Percentiles rank a stretch among this genome's conserved stretches.
These are phyloP conservation scores for Penaeus vannamei DNA, from an alignment of 1,140 invertebrate species.

Conservation along the genomic window DNA sequence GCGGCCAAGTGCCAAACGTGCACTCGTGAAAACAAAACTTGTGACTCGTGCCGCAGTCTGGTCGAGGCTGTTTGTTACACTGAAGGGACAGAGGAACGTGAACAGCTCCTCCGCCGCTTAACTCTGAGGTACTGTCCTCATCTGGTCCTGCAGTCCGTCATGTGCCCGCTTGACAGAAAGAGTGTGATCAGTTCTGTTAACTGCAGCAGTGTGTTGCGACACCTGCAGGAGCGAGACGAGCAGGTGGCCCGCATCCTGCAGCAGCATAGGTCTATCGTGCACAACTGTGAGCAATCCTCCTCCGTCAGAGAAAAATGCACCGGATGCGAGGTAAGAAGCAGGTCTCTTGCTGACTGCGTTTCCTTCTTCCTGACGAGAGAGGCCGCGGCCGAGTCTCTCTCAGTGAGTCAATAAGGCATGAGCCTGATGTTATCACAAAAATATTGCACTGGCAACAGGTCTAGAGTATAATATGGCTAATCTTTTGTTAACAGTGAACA, in stretches of 20 bases:
- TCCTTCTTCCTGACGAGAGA: no score
- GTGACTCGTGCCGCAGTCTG: constrained; percentile 37
- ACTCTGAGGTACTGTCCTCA: constrained; percentile 51
- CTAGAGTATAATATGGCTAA: no score
- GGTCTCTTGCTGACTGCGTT: no score
- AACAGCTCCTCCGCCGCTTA: constrained; percentile 1
- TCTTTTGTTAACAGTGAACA: no score
- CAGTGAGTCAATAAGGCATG: no score
- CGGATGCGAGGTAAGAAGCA: constrained; percentile 50
- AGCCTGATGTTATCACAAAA: no score
- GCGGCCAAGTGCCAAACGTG: constrained; percentile 54
- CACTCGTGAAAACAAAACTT: background rate
- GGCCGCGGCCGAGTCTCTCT: no score
- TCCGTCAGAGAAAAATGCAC: constrained; percentile 56
- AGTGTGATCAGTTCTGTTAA: background rate
- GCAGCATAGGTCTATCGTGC: constrained; percentile 38
- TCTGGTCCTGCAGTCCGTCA: constrained; percentile 47
- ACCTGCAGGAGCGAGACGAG: constrained; percentile 52
- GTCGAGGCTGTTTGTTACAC: constrained; percentile 31
- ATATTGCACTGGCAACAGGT: no score
- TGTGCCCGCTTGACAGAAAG: constrained; percentile 40
- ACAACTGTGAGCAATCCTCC: constrained; percentile 50
- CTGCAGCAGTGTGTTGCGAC: constrained; percentile 35
- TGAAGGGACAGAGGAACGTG: constrained; percentile 26
- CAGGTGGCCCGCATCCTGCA: constrained; percentile 44